These are phyloP conservation scores for Drosophila helvetica DNA, from an alignment of 2,888 invertebrate species.

Conservation along the genomic window DNA sequence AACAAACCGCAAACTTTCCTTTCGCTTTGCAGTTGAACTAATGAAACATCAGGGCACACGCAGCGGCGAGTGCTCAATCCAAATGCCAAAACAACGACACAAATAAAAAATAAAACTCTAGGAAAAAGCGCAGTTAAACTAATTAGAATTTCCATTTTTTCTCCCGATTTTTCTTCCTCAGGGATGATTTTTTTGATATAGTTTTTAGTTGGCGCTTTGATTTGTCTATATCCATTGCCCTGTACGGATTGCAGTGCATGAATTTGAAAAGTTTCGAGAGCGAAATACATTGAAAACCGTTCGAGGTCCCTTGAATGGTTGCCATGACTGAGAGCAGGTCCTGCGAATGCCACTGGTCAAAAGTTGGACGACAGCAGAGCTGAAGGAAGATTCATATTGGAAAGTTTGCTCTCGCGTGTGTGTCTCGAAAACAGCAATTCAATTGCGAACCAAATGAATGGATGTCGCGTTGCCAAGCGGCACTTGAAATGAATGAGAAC, in stretches of 20 bases:
- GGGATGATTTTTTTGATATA: slow-evolving; percentile 7
- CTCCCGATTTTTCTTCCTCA: neutral
- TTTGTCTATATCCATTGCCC: slow-evolving; percentile 28
- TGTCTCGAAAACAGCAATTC: slow-evolving; percentile 64
- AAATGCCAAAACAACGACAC: slow-evolving; percentile 32
- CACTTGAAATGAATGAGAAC: slow-evolving; percentile 50
- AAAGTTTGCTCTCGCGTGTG: slow-evolving; percentile 53
- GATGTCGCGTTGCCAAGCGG: slow-evolving; percentile 76
- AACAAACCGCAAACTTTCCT: slow-evolving; percentile 51
- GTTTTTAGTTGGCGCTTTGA: slow-evolving; percentile 50
- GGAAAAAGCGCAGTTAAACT: slow-evolving; percentile 23
- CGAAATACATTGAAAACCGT: slow-evolving; percentile 59
- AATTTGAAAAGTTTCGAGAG: slow-evolving; percentile 63
- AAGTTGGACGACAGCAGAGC: slow-evolving; percentile 65
- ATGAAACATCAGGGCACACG: slow-evolving; percentile 46
- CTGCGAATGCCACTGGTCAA: slow-evolving; percentile 54
- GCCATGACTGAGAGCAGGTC: slow-evolving; percentile 39
- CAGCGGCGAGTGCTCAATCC: slow-evolving; percentile 30
- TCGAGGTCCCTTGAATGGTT: slow-evolving; percentile 51
- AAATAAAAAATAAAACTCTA: neutral
- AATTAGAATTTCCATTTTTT: slow-evolving; percentile 36
- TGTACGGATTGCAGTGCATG: slow-evolving; percentile 3
- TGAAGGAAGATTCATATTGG: slow-evolving; percentile 41
- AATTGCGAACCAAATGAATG: slow-evolving; percentile 78
- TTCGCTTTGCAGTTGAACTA: slow-evolving; percentile 41